Base-by-base conservation (phyloP, 2,113 vertebrate species). In the Pongo pygmaeus region DNA sequence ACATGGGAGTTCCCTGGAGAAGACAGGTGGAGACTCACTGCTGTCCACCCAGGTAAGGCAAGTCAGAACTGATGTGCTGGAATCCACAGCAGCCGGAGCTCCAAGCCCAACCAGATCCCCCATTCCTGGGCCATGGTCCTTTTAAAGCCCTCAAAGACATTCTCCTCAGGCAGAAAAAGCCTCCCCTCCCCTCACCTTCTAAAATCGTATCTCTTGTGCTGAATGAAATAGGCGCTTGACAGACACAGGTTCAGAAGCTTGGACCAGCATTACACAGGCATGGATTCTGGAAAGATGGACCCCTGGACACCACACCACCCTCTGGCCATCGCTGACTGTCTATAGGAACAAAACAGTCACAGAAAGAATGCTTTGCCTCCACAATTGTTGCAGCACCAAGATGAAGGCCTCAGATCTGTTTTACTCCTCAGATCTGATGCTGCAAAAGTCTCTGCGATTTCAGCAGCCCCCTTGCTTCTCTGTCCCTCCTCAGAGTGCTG, bases 331-430 rank as follows among this genome's bases (percentile, higher is more conserved):
- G 92, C 52, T 80, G 93, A 96, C 94, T 46, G 23, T 92, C 96
- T 27, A 88, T 8, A n/a, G 74, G 91, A 94, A 93, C 89, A 86
- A 70, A 85, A 87, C 0, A 86, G 87, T 64, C 8, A 1, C 8
- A 35, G 75, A 95, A 84, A 72, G 78, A 18, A 64, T 48, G 46
- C 46, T 93, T 94, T 89, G 83, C 78, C 20, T 79, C 91, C 83
- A n/a, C 7, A 64, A n/a, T 94, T 69, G 80, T 0, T 95, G 95
- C 48, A 95, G 96, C 27, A 40, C 91, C 40, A 22, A 40, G 50
- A 67, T 35, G 94, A 94, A 96, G 97, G 57, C 80, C n/a, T n/a
- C n/a, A n/a, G n/a, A n/a, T n/a, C 93, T 79, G 61, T 50, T 80
- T 79, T 61, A 87, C 93, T 6, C 84, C 75, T 38, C 61, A 64